Evolutionary conservation across 2,113 vertebrate species (phyloP).

Genomic region (Aspidoscelis tigris): DNA sequence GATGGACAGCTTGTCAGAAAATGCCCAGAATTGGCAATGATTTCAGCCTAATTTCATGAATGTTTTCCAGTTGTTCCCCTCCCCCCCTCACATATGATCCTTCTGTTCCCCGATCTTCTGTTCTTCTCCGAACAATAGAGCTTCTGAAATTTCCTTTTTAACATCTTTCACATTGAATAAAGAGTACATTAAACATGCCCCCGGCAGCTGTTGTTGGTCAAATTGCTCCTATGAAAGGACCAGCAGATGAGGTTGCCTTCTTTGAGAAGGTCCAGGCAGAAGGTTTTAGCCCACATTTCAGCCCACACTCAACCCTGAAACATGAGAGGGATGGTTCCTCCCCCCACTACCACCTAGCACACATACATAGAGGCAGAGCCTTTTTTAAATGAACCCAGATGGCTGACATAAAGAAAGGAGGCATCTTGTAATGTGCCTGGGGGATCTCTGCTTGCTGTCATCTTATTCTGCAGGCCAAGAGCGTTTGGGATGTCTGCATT

Average conservation of each 20-base stretch:
- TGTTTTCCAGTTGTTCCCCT: slow-evolving; percentile 75
- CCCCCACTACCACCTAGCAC: slow-evolving; percentile 46
- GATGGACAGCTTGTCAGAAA: slow-evolving; percentile 79
- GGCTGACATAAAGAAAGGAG: slow-evolving; percentile 81
- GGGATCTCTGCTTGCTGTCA: slow-evolving; percentile 77
- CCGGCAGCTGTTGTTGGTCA: slow-evolving; percentile 87
- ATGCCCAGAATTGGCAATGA: slow-evolving; percentile 74
- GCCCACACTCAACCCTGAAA: slow-evolving; percentile 90
- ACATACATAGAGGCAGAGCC: slow-evolving; percentile 35
- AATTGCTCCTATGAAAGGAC: slow-evolving; percentile 84
- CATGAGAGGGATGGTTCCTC: slow-evolving; percentile 82
- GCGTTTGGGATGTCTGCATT: slow-evolving; percentile 83
- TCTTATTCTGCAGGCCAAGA: slow-evolving; percentile 74
- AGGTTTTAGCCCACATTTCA: slow-evolving; percentile 80
- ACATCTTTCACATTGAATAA: slow-evolving; percentile 95
- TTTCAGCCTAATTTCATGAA: slow-evolving; percentile 84
- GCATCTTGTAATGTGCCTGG: slow-evolving; percentile 76
- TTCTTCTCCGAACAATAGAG: slow-evolving; percentile 77
- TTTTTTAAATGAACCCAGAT: slow-evolving; percentile 94
- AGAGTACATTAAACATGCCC: slow-evolving; percentile 89
- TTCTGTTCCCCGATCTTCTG: slow-evolving; percentile 72
- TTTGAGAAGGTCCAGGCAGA: slow-evolving; percentile 91
- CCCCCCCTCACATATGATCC: neutral
- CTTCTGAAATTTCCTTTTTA: slow-evolving; percentile 95
- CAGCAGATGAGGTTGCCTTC: slow-evolving; percentile 77